Evolutionary conservation across 2,888 invertebrate species (phyloP).

Genomic region (Ormia ochracea): DNA sequence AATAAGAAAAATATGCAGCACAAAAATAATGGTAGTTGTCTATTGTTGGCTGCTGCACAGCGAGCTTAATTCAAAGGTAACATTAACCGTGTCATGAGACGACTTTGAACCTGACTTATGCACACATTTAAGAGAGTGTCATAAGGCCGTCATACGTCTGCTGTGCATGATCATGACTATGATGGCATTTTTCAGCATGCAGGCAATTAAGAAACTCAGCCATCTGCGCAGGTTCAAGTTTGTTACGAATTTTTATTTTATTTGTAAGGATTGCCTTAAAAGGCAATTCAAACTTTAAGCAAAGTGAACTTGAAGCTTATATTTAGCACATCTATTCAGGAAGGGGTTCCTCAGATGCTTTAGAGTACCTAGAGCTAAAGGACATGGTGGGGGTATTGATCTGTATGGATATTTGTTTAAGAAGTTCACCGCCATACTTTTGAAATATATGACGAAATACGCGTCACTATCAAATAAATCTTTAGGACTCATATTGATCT

Average conservation of each 20-base stretch:
- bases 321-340: background rate
- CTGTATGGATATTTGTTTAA: no score
- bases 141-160: conserved; percentile 21
- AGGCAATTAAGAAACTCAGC: background rate
- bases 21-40: conserved; percentile 6
- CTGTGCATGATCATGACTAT: conserved; percentile 3
- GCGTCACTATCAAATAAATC: no score
- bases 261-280: conserved; percentile 12
- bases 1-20: no score
- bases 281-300: background rate
- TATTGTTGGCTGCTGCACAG: conserved; percentile 20
- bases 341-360: background rate
- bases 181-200: conserved; percentile 5
- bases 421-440: no score
- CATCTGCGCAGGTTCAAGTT: background rate
- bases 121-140: conserved; percentile 41
- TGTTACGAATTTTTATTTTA: conserved; percentile 41
- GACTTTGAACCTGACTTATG: conserved; percentile 60
- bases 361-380: no score
- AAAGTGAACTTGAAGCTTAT: background rate
- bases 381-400: no score
- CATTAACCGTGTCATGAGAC: conserved; percentile 15
- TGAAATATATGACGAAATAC: no score
- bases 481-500: no score
- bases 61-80: conserved; percentile 5